phyloP scores from a whole-genome alignment of 1,140 invertebrate species.

The Brachionus rubens region DNA sequence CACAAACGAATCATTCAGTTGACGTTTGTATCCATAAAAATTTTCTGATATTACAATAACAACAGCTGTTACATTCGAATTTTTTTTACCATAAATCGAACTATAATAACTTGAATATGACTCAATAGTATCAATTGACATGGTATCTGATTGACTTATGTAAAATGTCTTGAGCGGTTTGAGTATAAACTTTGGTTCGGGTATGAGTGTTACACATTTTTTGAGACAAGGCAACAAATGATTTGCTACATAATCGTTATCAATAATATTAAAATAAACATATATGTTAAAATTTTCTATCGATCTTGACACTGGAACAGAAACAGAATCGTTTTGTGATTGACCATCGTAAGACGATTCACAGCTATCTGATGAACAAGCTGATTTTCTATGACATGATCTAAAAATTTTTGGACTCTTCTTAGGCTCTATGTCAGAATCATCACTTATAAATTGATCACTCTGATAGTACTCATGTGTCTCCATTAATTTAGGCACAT shows the following conservation, averaged over 20 bases:
- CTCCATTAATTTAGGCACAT: slow-evolving; percentile 17
- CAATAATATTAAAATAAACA: slow-evolving; percentile 29
- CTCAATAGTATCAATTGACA: slow-evolving; percentile 4
- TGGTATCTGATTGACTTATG: neutral
- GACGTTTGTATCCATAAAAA: slow-evolving; percentile 8
- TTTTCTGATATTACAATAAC: slow-evolving; percentile 5
- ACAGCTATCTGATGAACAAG: slow-evolving; percentile 11
- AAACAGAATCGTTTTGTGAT: neutral
- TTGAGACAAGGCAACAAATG: slow-evolving; percentile 1
- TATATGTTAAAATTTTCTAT: slow-evolving; percentile 6
- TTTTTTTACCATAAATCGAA: slow-evolving; percentile 4
- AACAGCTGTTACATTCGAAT: neutral
- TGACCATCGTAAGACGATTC: slow-evolving; percentile 24
- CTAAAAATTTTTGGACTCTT: neutral
- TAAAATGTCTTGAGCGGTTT: neutral
- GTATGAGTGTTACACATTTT: slow-evolving; percentile 2
- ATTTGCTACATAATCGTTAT: slow-evolving; percentile 22
- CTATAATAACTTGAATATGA: slow-evolving; percentile 22
- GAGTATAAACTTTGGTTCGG: slow-evolving; percentile 2
- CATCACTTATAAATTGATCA: neutral
- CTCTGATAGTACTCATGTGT: neutral
- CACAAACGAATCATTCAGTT: neutral
- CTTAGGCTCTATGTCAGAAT: neutral
- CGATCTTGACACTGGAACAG: neutral
- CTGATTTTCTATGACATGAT: slow-evolving; percentile 6